Evolutionary conservation across 2,888 invertebrate species (phyloP), one percentile per base, ranked within the genome.

Genomic region (Drosophila dives): DNA sequence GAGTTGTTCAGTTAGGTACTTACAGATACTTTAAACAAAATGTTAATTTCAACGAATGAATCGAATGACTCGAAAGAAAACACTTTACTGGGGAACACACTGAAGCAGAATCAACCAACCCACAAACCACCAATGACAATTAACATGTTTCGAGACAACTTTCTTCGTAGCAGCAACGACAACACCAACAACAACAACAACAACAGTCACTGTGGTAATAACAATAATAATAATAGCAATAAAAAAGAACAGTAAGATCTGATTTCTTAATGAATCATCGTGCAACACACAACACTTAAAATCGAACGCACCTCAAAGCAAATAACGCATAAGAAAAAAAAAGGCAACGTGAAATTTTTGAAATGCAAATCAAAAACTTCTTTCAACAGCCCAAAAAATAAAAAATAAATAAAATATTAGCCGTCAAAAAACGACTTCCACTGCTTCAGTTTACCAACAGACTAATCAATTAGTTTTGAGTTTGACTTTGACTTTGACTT

Each of bases 61-160:
- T 45, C 15, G 3, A 20, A 15, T 45, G 20, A 15, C 8, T 45
- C 23, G 45, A 54, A 55, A 53, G 53, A 53, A 53, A 53, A 15
- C 20, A 20, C 15, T 15, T 53, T 5, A 20, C 12, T n/a, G 12
- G n/a, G 26, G 10, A 12, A 33, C 38, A 45, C 42, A 48, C 33
- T n/a, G 38, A 40, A 32, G 29, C 32, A 32, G 20, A 42, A 32
- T 32, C 45, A 15, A 8, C 3, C 23, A 45, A 45, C 45, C 23
- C 29, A 29, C 29, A 29, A 29, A 15, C 23, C 64, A 55, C 59
- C 74, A 58, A 66, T 59, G 32, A 76, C 89, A 89, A 84, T 86
- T 87, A 89, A 84, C 89, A 84, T 87, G 88, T 87, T 80, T 65
- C 48, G 59, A 66, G 69, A 68, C 87, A 86, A 89, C 89, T 89